Evolutionary conservation across 2,888 invertebrate species (phyloP).

Genomic region (Dryobota labecula): DNA sequence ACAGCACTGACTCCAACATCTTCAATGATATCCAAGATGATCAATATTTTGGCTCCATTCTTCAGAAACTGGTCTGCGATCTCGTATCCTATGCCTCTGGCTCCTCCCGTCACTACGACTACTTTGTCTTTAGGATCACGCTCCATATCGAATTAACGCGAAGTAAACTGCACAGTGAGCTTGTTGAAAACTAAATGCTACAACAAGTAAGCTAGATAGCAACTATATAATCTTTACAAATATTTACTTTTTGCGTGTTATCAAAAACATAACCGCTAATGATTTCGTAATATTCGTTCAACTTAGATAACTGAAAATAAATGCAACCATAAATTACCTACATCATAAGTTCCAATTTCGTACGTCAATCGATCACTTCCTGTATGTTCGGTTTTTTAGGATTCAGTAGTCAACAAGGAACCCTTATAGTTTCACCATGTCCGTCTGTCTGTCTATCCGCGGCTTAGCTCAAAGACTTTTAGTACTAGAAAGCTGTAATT

Average conservation of each 20-base stretch:
- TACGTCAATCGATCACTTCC: not conserved
- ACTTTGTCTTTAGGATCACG: constrained; percentile 66
- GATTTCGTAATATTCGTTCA: not conserved
- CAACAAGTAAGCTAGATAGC: not conserved
- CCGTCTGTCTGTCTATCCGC: no score
- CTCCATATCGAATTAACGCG: constrained; percentile 48
- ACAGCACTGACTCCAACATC: constrained; percentile 75
- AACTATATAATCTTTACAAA: not conserved
- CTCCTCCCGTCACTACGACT: constrained; percentile 87
- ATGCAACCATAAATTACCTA: not conserved
- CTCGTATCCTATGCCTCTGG: constrained; percentile 87
- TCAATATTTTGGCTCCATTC: constrained; percentile 73
- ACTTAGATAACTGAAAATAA: not conserved
- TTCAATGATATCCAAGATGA: constrained; percentile 70
- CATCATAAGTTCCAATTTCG: not conserved
- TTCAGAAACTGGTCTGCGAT: constrained; percentile 83
- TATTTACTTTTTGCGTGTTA: not conserved
- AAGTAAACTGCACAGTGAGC: not conserved
- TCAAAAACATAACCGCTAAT: not conserved
- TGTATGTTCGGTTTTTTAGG: not conserved
- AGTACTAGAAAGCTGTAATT: no score
- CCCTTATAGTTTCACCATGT: no score
- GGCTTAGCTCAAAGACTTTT: no score
- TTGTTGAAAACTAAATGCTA: not conserved
- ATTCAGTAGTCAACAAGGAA: no score